Evolutionary conservation across 2,113 vertebrate species (phyloP).

Genomic region (Riparia riparia): DNA sequence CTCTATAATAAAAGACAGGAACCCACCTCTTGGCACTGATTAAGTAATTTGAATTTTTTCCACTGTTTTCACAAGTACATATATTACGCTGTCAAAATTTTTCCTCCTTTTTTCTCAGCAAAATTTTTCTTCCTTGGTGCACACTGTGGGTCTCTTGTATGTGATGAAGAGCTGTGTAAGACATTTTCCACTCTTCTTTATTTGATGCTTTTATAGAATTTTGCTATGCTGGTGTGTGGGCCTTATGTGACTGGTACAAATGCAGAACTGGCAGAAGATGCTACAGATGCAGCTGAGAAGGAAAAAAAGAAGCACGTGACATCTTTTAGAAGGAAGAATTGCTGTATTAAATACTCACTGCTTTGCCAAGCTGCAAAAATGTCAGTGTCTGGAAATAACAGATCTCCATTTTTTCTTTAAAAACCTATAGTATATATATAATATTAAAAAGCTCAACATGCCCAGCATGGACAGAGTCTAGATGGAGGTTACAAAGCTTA

Average conservation of each 20-base stretch:
- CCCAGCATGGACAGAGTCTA: background rate
- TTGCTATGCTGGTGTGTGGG: background rate
- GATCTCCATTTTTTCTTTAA: background rate
- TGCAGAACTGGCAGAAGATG: background rate
- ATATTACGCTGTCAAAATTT: background rate
- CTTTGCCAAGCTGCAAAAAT: background rate
- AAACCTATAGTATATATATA: background rate
- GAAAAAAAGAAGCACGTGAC: background rate
- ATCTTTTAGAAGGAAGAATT: background rate
- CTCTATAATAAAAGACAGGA: background rate
- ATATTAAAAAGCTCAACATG: background rate
- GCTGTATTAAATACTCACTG: background rate
- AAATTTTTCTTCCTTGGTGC: background rate
- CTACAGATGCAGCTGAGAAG: background rate
- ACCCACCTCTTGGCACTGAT: background rate
- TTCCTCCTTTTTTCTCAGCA: background rate
- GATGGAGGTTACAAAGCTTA: background rate
- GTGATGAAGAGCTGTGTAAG: background rate
- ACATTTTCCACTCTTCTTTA: background rate
- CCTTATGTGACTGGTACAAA: background rate
- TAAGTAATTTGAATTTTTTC: background rate
- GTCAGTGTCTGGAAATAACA: background rate
- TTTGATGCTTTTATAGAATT: background rate
- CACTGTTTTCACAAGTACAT: background rate
- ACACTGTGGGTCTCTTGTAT: background rate